Base-by-base conservation (phyloP, 2,113 vertebrate species). In the Terrapene triunguis region DNA sequence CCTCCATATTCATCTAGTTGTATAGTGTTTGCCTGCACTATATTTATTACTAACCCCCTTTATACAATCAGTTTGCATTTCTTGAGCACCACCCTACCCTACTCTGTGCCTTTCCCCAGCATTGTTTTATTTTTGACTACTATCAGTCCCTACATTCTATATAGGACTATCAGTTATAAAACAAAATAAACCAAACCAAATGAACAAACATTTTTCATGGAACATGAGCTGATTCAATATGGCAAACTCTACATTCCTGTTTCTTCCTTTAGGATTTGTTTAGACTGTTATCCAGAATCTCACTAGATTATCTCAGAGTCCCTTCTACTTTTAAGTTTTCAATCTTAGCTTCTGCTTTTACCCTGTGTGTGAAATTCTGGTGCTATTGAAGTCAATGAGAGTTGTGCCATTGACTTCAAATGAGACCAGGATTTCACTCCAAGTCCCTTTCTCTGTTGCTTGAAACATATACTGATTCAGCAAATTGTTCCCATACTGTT, bases 31-130 rank as follows among this genome's bases (percentile, higher is more conserved):
- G 82, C 50, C 80, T 91, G 5, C 25, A 22, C 5, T 83, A 1
- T 0, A 42, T 94, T 92, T 95, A 65, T 53, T 4, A 29, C 25
- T 65, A 74, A 3, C 3, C 78, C 2, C n/a, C 35, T 72, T 72
- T 92, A 65, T 48, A 5, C 1, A 50, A n/a, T 0, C 0, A 32
- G 1, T 47, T 88, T 1, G 0, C 8, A 69, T 96, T 87, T 76
- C n/a, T 53, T 21, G 12, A 57, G 1, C 3, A 50, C 22, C 10
- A 9, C 1, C 81, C 0, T 59, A 90, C n/a, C 55, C 24, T 80
- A 24, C 65, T 50, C 4, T 65, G n/a, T 93, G 1, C 2, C 25
- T 82, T 8, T 86, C 19, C 8, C 65, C 35, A 22, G 35, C 4
- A 72, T 19, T 38, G 4, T 72, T 38, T 72, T 72, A 72, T n/a